A percentile compares a stretch with the other conserved stretches of the same genome.
Conservation (phyloP, 2,888 invertebrate species). For the Spodoptera littoralis region DNA sequence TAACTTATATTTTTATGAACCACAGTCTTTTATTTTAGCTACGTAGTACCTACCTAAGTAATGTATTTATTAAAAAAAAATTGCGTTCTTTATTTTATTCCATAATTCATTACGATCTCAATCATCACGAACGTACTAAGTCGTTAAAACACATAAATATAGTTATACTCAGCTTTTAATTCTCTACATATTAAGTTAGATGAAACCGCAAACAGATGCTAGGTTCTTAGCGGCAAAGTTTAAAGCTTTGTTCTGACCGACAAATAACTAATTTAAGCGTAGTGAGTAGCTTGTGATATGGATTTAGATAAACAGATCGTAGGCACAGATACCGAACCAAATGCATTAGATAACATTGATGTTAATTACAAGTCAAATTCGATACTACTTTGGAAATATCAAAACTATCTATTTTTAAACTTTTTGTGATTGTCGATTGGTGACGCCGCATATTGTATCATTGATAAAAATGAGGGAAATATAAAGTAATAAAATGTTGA, state of each 20-base stretch:
- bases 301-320: constrained; percentile 12
- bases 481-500: too few relatives aligned
- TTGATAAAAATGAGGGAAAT: too few relatives aligned
- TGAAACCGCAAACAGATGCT: constrained; percentile 34
- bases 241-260: constrained; percentile 42
- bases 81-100: too few relatives aligned
- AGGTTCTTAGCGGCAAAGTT: constrained; percentile 40
- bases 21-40: too few relatives aligned
- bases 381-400: constrained; percentile 2
- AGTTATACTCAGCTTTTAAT: neutral
- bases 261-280: constrained; percentile 30
- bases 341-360: constrained; percentile 8
- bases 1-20: too few relatives aligned
- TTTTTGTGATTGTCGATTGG: too few relatives aligned
- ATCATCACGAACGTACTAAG: neutral
- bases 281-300: constrained; percentile 20
- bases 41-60: too few relatives aligned
- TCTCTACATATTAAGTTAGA: constrained; percentile 8
- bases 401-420: constrained; percentile 1
- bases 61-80: too few relatives aligned
- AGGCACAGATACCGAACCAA: neutral
- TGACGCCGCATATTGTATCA: too few relatives aligned
- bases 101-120: too few relatives aligned
- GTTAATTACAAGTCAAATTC: too few relatives aligned
- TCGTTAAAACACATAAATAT: constrained; percentile 1